Base-by-base conservation (phyloP, 2,888 invertebrate genomes). In the Dryococelus australis region DNA sequence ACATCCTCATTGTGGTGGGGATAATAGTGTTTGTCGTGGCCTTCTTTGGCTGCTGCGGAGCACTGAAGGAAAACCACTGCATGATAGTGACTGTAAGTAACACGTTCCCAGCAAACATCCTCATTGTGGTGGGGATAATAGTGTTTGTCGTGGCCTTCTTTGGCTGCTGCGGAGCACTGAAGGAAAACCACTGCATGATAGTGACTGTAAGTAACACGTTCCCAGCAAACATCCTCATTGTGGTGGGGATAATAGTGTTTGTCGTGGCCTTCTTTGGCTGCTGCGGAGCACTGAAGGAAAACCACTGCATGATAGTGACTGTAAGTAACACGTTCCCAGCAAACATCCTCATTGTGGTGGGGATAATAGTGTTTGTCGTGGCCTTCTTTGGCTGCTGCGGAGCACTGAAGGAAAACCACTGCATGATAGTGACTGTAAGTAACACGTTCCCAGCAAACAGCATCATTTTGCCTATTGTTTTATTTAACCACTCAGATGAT, bases 1-100 rank as follows among this genome's bases (percentile, higher is more conserved):
- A 97, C 27, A 94, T 98, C 85, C 94, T 99, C 90, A 97, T 99
- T 90, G 94, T 97, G 87, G 96, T 98, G 12, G 99, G 99, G 27
- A 94, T 96, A 35, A 94, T 98, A 88, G 97, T 99, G 91, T 98
- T 98, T 92, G 93, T 98, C 87, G 97, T 99, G 27, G 98, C 98
- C 86, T 98, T 99, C 94, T 96, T 99, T 90, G 99, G 99, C 89
- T 99, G 99, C 93, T 99, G 98, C 91, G 99, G 99, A 78, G 99
- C 99, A n/a, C 95, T 98, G 87, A 97, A 97, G 91, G 99, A 99
- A 93, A 99, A 97, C 92, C 97, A 98, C 91, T 98, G 98, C 94
- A 98, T 99, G 97, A 96, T 98, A 88, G 95, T 98, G 89, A 97
- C 97, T 88, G 98, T 98, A 93, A 96, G 96, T 93, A 47, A 3